Conservation (phyloP, 2,113 vertebrate species). For the Ptychochromis oligacanthus region DNA sequence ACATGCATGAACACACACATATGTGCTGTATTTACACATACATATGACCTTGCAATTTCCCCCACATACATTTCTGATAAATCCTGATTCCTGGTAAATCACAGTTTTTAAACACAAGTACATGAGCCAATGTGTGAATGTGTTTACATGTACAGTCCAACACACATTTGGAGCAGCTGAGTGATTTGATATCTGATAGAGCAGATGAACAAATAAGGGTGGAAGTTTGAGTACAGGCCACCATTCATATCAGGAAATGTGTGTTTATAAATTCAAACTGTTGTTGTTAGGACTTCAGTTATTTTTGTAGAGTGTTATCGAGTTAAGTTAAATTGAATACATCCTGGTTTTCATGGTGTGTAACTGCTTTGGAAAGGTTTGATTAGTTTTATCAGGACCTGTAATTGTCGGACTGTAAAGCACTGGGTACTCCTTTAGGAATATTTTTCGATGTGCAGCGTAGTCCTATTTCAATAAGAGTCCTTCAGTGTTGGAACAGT, state of each 20-base stretch:
- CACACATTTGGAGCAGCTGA: constrained; percentile 3
- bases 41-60: neutral
- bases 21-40: neutral
- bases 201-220: constrained; percentile 59
- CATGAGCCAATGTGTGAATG: neutral
- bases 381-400: too few species aligned
- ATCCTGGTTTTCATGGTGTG: neutral
- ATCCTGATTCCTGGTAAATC: constrained; percentile 19
- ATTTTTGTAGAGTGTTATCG: neutral
- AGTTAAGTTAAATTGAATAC: neutral
- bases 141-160: constrained; percentile 5
- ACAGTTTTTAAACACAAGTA: neutral
- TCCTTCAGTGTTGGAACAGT: neutral
- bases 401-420: neutral
- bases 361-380: neutral
- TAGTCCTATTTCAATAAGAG: neutral
- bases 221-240: constrained; percentile 20
- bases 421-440: neutral
- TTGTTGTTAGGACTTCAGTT: neutral
- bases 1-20: neutral
- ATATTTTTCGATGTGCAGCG: neutral
- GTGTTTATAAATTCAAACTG: neutral
- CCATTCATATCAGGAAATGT: neutral
- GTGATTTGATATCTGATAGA: constrained; percentile 36
- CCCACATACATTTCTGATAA: neutral